These are phyloP conservation scores for Euura lappo DNA, from an alignment of 1,140 invertebrate genomes.

Conservation along the genomic window DNA sequence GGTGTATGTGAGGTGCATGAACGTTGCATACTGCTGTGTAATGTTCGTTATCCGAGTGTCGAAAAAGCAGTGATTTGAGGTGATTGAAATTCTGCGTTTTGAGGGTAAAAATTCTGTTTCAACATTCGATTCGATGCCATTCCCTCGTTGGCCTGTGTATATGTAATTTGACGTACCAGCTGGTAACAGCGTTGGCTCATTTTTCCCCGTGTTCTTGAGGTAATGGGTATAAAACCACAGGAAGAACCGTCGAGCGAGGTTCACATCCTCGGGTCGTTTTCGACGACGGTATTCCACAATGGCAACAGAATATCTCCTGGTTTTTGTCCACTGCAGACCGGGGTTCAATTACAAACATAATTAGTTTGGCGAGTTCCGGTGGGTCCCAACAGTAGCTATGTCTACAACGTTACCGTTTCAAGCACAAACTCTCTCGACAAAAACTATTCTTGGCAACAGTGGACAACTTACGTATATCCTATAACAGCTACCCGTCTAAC, in stretches of 20 bases:
- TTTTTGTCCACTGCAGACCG: background rate
- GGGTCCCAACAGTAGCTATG: background rate
- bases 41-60: too few relatives aligned
- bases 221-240: slow-evolving; percentile 2
- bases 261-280: slow-evolving; percentile 1
- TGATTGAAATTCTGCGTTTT: background rate
- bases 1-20: too few relatives aligned
- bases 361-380: slow-evolving; percentile 1
- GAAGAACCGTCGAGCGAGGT: background rate
- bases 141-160: background rate
- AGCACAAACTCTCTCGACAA: background rate
- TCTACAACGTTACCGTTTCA: background rate
- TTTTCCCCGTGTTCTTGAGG: background rate
- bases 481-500: too few relatives aligned
- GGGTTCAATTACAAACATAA: slow-evolving; percentile 2
- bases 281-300: background rate
- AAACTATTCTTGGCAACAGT: background rate
- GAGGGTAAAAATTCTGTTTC: background rate
- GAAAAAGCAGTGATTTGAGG: background rate
- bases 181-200: background rate
- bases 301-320: background rate
- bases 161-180: background rate
- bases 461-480: background rate
- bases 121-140: background rate
- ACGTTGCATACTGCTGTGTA: too few relatives aligned